phyloP scores from a whole-genome alignment of 2,113 vertebrate genomes.

The Sinocyclocheilus rhinocerous region DNA sequence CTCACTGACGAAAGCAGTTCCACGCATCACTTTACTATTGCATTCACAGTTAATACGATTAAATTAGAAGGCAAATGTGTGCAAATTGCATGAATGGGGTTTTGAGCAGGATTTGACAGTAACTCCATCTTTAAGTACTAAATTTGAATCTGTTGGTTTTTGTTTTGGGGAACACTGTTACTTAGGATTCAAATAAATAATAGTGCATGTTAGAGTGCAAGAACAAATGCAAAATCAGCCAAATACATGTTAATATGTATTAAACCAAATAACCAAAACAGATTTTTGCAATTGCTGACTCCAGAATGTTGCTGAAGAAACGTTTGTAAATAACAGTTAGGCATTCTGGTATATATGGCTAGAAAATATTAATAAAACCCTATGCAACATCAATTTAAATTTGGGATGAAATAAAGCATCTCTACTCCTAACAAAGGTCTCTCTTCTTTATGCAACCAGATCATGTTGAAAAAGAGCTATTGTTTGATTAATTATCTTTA shows the following conservation, averaged over 20 bases:
- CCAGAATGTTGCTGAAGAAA: neutral
- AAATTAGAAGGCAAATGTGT: neutral
- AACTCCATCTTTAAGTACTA: neutral
- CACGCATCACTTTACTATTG: neutral
- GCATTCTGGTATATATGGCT: neutral
- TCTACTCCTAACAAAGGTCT: neutral
- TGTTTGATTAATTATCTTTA: neutral
- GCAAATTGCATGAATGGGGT: neutral
- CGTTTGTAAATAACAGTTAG: neutral
- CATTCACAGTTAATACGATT: neutral
- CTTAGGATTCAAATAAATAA: neutral
- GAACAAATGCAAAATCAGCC: neutral
- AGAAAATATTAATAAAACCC: neutral
- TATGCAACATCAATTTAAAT: neutral
- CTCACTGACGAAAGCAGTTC: neutral
- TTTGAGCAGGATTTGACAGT: neutral
- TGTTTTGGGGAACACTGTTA: neutral
- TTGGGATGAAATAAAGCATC: neutral
- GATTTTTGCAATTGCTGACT: neutral
- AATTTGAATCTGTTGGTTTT: neutral
- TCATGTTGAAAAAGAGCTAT: neutral
- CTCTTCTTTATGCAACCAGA: neutral
- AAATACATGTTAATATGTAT: neutral
- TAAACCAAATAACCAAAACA: neutral
- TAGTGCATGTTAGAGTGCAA: neutral